Base-by-base conservation (phyloP, 2,113 vertebrate genomes). In the Petromus typicus region DNA sequence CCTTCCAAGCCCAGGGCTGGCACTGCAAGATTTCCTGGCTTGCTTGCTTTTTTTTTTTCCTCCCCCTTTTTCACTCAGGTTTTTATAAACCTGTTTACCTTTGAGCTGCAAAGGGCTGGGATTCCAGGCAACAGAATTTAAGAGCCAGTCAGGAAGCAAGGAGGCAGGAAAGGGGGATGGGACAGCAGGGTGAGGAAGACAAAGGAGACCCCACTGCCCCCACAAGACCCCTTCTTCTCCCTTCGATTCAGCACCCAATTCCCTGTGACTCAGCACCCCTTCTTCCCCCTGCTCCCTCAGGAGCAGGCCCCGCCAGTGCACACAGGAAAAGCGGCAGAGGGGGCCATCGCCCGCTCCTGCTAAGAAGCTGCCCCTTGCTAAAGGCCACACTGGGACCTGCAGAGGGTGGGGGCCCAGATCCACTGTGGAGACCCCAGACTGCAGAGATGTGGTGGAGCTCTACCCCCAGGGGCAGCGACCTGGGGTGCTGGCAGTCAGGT, bases 21-120 rank as follows among this genome's bases (percentile, higher is more conserved):
- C 93, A 91, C 13, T 56, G 73, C 51, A 9, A 4, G 20, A 89
- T 93, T 96, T 97, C 96, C 96, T 95, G 95, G 75, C 96, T 97
- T 66, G 13, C 40, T 93, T 20, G 67, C 43, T n/a, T 75, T 43
- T 40, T 56, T 34, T 73, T 63, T 64, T 57, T 25, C 20, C n/a
- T 66, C 61, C 90, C 56, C 93, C 61, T 57, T 22, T 64, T 71
- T 54, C 88, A 73, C 64, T 83, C 69, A 73, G 78, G 88, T 92
- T 81, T 57, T 96, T 86, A 96, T 86, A 96, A 94, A 78, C 71
- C 86, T 91, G 37, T 96, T 96, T 97, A 94, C 89, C 83, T 96
- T 91, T 79, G 79, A 79, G 61, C 97, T 96, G 43, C 48, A 86
- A 25, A 61, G 73, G 37, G 66, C 61, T 84, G 22, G 54, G 25